Evolutionary conservation across 2,113 vertebrate species (phyloP), one percentile per base, ranked within the genome.

Genomic region (Manacus vitellinus): DNA sequence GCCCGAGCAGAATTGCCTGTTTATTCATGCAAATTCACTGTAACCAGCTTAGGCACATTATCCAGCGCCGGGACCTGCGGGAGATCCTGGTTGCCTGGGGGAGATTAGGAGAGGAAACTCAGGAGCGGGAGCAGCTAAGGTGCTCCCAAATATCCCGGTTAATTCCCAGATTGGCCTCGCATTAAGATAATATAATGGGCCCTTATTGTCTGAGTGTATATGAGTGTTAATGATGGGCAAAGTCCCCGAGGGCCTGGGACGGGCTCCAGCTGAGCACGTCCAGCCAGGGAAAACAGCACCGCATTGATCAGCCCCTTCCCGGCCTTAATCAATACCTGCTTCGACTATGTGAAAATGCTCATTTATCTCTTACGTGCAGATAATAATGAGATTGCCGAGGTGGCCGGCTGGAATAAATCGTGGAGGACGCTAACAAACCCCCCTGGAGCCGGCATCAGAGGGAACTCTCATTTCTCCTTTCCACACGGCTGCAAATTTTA

Each of bases 91-190:
- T 39, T 37, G 72, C 91, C 88, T 21, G 56, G 8, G 47, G 85
- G 66, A 71, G 79, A 93, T 95, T 25, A 86, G 82, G 66, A 61
- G 58, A 66, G 55, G 39, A 65, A 93, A 83, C 68, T 55, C 59
- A 3, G 89, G 49, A 25, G 44, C n/a, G 52, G 27, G 19, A 77
- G 79, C 63, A 39, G 67, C 61, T 92, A 58, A 89, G 74, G 92
- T 89, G 88, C 89, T 93, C 79, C 89, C 78, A 83, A 88, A 96
- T 35, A 92, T 58, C 94, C 77, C 4, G 1, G 27, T 80, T 96
- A 91, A 95, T 83, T 70, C 88, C 63, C 67, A 61, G 71, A 27
- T 51, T 11, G 78, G 78, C 58, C 87, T 1, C 0, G 25, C 30
- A 58, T 88, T 91, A 85, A 67, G 81, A 4, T 31, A 43, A 35